Evolutionary conservation across 2,888 invertebrate genomes (phyloP), one percentile per base, ranked within the genome.

Genomic region (Lasioglossum lativentre): DNA sequence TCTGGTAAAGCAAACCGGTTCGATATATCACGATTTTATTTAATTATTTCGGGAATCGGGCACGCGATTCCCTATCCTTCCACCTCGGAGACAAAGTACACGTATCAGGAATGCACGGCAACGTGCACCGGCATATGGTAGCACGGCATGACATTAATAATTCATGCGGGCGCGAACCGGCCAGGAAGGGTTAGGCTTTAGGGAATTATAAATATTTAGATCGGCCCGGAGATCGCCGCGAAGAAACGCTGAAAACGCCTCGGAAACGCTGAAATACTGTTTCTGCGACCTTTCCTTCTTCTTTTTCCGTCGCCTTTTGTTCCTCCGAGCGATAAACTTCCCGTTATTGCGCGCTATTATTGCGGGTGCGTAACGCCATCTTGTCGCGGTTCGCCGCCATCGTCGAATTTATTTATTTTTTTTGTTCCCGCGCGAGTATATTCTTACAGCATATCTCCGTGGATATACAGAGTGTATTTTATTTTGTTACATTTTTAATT

Each of bases 121-220:
- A 89, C 89, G 83, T 86, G 87, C 86, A 80, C 85, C 85, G 75
- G 85, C 80, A 87, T 85, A 86, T 89, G 88, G 90, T 90, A 90
- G 91, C 91, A 86, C 80, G 85, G 82, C 90, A 78, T 85, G 82
- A 75, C 91, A 92, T 92, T 88, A 91, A 92, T 92, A 91, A 92
- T 92, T 92, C 92, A 92, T 92, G 88, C 79, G 86, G 80, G 78
- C 75, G 85, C 89, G 85, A 88, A 90, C 85, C 66, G 38, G 38
- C 68, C 16, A 68, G 83, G 89, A 87, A 82, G 85, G 86, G 89
- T 88, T 91, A 91, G 88, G 88, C 91, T 93, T 90, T 90, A 88
- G 88, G 82, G 90, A 86, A 90, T 92, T 92, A 92, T 91, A 92
- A 92, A 92, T 92, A 92, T 93, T 92, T 92, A 93, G 90, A 92